Conservation (phyloP, 2,113 vertebrate species). For the Callipepla squamata region DNA sequence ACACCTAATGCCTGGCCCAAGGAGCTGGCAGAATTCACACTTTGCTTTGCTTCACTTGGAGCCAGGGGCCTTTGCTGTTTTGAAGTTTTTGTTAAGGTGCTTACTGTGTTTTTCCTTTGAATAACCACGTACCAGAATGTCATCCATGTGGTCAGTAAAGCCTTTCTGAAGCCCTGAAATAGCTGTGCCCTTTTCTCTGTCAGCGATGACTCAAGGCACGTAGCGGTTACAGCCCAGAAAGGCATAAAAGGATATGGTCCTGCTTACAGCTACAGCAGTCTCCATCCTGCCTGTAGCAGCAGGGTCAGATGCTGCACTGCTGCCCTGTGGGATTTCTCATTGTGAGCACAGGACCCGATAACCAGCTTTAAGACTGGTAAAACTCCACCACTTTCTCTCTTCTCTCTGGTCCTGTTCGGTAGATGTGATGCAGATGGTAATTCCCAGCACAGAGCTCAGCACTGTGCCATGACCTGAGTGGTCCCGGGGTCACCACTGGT, state of each 20-base stretch:
- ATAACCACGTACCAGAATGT: not conserved
- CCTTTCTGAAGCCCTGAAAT: not conserved
- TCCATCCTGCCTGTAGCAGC: not conserved
- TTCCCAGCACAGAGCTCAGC: not conserved
- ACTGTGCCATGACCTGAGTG: fast-evolving
- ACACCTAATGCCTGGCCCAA: not conserved
- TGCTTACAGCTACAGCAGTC: not conserved
- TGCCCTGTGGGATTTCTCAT: not conserved
- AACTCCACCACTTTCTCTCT: not conserved
- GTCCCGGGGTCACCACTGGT: fast-evolving
- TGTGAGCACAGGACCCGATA: fast-evolving
- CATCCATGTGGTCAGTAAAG: not conserved
- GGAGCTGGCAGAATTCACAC: not conserved
- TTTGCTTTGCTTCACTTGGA: not conserved
- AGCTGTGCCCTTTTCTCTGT: not conserved
- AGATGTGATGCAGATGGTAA: not conserved
- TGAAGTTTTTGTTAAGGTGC: not conserved
- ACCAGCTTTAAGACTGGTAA: not conserved
- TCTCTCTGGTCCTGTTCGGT: not conserved
- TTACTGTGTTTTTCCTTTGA: not conserved
- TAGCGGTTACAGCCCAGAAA: not conserved
- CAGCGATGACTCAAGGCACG: not conserved
- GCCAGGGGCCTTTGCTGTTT: not conserved
- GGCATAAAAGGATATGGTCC: not conserved
- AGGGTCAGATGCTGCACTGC: fast-evolving